Base-by-base conservation (phyloP, 2,113 vertebrate species). In the Eleginops maclovinus region DNA sequence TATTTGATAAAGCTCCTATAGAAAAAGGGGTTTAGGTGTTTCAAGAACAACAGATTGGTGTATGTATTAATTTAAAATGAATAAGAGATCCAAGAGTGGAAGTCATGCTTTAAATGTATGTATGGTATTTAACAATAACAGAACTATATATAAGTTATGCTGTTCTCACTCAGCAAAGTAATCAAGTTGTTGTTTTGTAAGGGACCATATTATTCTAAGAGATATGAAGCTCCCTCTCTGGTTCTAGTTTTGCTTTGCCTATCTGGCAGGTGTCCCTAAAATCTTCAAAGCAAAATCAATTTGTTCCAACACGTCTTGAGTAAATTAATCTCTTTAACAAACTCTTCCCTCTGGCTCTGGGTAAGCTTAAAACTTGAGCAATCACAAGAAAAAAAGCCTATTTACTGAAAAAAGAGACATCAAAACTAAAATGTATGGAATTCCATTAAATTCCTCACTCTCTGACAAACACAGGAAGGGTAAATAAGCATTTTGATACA, bases 341-440 rank as follows among this genome's bases (percentile, higher is more conserved):
- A 22, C 8, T 14, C 13, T 22, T n/a, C 31, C 43, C 16, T 46
- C 40, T 54, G 26, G 12, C 15, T 40, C 60, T 47, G 15, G 24
- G 5, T 46, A 1, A 17, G 46, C 50, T 55, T 63, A 19, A 36
- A n/a, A 21, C 12, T 73, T 17, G 9, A 31, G 22, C 36, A 19
- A 67, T 54, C 60, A 78, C 36, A 62, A 22, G 24, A 51, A 13
- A 59, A n/a, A 50, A 19, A 51, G 16, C 3, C 9, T 50, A 63
- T n/a, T n/a, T n/a, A n/a, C n/a, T n/a, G n/a, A n/a, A n/a, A n/a
- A n/a, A n/a, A n/a, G n/a, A n/a, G n/a, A n/a, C n/a, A n/a, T n/a
- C n/a, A n/a, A n/a, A n/a, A n/a, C n/a, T n/a, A n/a, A n/a, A n/a
- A n/a, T n/a, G n/a, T n/a, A 28, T 50, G 7, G n/a, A 10, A 22